Evolutionary conservation across 2,113 vertebrate genomes (phyloP), one percentile per base, ranked within the genome.

Genomic region (Rhea americana): DNA sequence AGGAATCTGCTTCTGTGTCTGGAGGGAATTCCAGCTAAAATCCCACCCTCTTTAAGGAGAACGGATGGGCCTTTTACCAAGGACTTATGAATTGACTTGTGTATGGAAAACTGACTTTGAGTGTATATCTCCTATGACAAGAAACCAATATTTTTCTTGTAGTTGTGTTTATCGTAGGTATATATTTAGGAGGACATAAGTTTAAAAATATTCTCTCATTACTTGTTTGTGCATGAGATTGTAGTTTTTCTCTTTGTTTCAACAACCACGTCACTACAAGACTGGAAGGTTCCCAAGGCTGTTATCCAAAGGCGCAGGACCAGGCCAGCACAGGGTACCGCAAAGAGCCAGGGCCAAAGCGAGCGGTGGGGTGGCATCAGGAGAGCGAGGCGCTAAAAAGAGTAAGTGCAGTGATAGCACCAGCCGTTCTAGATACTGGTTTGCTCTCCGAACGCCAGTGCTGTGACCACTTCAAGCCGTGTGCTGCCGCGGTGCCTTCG

Each of bases 401-500:
- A 50, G 18, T 28, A 28, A 8, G 16, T 2, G 3, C 11, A 5
- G 28, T 41, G 24, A 65, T 20, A 65, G 37, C 18, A 58, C 20
- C 35, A 30, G 26, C 22, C n/a, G 14, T 25, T 13, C 5, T 83
- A 50, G 53, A 8, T 55, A 28, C 30, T 7, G 26, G 5, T 56
- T 73, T 75, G 22, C 43, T 47, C 56, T 10, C 22, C 30, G 50
- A 41, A 25, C 32, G 50, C 7, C 19, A 35, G 56, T 47, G 13
- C 43, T 20, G 25, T 0, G 1, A 26, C 25, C 21, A 39, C 4
- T 24, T 37, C 30, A 19, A 11, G 13, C 19, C 19, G 32, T 24
- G 45, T 0, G 2, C 51, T 5, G 88, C 24, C 51, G 21, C 0
- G 4, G 61, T 62, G 19, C 37, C 26, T 11, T 13, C 0, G 4